Conservation (phyloP, 2,888 invertebrate species). For the Callosobruchus maculatus region DNA sequence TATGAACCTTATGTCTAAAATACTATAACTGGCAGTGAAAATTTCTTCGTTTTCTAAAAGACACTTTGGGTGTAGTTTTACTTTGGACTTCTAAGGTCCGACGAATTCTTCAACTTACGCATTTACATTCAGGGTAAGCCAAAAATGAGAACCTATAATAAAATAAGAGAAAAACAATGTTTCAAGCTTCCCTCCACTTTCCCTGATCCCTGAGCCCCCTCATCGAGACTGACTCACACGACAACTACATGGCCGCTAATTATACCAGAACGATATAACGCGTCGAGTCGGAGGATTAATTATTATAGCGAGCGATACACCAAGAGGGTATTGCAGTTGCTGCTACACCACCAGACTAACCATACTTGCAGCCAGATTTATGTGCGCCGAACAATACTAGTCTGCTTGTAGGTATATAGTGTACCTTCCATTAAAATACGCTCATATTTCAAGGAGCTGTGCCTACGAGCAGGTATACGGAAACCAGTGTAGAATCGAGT, state of each 20-base stretch:
- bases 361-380: not conserved
- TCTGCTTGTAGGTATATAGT: not conserved
- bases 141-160: too few relatives aligned
- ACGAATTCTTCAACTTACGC: too few relatives aligned
- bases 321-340: not conserved
- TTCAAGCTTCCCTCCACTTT: too few relatives aligned
- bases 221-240: not conserved
- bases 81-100: too few relatives aligned
- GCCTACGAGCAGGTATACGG: not conserved
- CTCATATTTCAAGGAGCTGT: not conserved
- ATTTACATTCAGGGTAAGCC: too few relatives aligned
- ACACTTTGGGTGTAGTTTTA: too few relatives aligned
- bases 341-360: not conserved
- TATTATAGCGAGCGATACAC: not conserved
- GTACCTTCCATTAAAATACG: not conserved
- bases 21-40: too few relatives aligned
- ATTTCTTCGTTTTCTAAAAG: too few relatives aligned
- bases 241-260: not conserved
- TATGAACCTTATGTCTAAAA: too few relatives aligned
- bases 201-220: too few relatives aligned
- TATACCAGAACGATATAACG: not conserved
- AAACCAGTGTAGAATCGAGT: too few relatives aligned
- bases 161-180: too few relatives aligned
- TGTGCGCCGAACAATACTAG: not conserved
- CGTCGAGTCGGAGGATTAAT: not conserved